Conservation (phyloP, 2,888 invertebrate genomes). For the Slavum lentiscoides region DNA sequence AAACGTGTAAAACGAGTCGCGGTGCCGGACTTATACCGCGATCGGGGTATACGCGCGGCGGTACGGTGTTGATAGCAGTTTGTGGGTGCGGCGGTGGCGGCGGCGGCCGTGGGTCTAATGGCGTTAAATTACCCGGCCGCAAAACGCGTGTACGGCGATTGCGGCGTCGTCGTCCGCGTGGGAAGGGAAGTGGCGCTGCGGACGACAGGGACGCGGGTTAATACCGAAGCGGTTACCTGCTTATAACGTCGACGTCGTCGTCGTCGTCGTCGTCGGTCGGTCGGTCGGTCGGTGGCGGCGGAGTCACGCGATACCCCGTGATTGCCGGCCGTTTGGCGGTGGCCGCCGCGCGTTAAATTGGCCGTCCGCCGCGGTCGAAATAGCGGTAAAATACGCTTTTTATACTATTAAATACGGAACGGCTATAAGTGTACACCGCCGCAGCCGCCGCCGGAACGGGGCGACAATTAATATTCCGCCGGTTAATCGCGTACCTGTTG, state of each 20-base stretch:
- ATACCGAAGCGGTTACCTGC: slow-evolving; percentile 24
- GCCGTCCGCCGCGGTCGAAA: slow-evolving; percentile 11
- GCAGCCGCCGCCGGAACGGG: slow-evolving; percentile 27
- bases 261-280: too few species aligned
- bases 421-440: not conserved
- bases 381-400: slow-evolving; percentile 35
- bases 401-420: not conserved
- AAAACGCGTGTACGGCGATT: slow-evolving; percentile 20
- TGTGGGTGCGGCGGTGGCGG: not conserved
- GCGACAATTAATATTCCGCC: slow-evolving; percentile 31
- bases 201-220: slow-evolving; percentile 36
- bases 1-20: slow-evolving; percentile 33
- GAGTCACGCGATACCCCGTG: slow-evolving; percentile 50
- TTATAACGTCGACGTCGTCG: not conserved
- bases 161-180: slow-evolving; percentile 1
- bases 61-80: too few species aligned
- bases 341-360: slow-evolving; percentile 18
- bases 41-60: not conserved
- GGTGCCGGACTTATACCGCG: too few species aligned
- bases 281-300: not conserved
- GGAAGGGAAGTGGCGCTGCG: not conserved
- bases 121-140: slow-evolving; percentile 48
- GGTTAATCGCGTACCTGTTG: slow-evolving; percentile 44
- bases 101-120: slow-evolving; percentile 6
- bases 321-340: slow-evolving; percentile 44